A percentile compares a stretch with the other conserved stretches of the same genome.
phyloP scores from a whole-genome alignment of 1,140 invertebrate genomes.

The Trichonephila clavipes region DNA sequence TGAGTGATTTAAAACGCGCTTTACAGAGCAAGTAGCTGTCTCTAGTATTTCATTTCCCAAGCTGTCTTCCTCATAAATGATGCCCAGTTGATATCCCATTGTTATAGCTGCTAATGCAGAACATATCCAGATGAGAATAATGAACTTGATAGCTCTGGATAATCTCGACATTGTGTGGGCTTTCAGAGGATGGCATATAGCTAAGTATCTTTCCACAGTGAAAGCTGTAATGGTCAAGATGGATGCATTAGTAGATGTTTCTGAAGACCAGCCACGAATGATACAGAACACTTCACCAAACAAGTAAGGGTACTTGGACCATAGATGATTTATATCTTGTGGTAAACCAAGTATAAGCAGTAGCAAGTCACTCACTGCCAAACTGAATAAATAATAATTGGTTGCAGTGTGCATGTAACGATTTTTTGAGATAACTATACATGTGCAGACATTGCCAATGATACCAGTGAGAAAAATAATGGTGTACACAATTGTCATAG shows the following conservation, averaged over 20 bases:
- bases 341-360: conserved; percentile 87
- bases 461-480: conserved; percentile 83
- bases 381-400: conserved; percentile 95
- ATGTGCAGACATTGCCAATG: conserved; percentile 84
- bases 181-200: conserved; percentile 93
- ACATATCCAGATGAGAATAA: conserved; percentile 81
- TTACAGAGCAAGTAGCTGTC: conserved; percentile 78
- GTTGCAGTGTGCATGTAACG: conserved; percentile 84
- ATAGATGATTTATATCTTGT: conserved; percentile 92
- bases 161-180: conserved; percentile 81
- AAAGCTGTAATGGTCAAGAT: conserved; percentile 96
- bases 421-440: conserved; percentile 84
- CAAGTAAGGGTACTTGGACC: conserved; percentile 90
- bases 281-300: conserved; percentile 93
- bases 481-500: conserved; percentile 82
- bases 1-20: conserved; percentile 82
- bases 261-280: conserved; percentile 90
- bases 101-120: conserved; percentile 82
- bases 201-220: conserved; percentile 95
- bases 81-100: conserved; percentile 82
- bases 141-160: conserved; percentile 81
- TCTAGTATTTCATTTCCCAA: conserved; percentile 18
- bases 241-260: conserved; percentile 95
- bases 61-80: conserved; percentile 75
- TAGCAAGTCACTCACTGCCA: conserved; percentile 95